Conservation (phyloP, 2,888 invertebrate genomes). For the Synergus laeviventris region DNA sequence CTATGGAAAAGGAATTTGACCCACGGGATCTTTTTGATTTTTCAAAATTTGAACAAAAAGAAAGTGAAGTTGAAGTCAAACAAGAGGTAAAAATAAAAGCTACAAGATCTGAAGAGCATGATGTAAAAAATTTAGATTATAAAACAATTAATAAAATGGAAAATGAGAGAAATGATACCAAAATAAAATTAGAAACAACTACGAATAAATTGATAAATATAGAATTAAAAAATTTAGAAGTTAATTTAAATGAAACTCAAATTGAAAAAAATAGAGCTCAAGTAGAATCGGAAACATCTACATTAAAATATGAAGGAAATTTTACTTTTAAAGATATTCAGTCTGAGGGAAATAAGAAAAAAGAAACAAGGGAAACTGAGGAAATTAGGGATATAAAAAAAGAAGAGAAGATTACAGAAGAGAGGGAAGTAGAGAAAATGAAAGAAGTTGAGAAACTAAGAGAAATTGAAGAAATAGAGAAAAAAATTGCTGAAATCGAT, state of each 20-base stretch:
- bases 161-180: not conserved
- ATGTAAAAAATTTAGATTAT: not conserved
- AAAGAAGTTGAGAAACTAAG: not conserved
- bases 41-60: not conserved
- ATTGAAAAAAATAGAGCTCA: not conserved
- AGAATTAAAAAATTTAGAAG: not conserved
- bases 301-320: not conserved
- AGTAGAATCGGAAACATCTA: not conserved
- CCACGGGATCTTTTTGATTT: slow-evolving; percentile 29
- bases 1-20: slow-evolving; percentile 29
- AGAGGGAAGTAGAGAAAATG: too few relatives aligned
- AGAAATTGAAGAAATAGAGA: not conserved
- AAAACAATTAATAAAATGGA: not conserved
- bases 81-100: not conserved
- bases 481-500: not conserved
- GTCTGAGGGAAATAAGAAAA: not conserved
- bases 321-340: not conserved
- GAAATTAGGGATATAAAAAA: too few relatives aligned
- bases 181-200: not conserved
- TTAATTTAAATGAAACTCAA: not conserved
- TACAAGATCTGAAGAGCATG: not conserved
- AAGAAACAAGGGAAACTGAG: not conserved
- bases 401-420: not conserved
- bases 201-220: not conserved
- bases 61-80: not conserved